Evolutionary conservation across 2,888 invertebrate genomes (phyloP), one percentile per base, ranked within the genome.

Genomic region (Girardia tigrina): DNA sequence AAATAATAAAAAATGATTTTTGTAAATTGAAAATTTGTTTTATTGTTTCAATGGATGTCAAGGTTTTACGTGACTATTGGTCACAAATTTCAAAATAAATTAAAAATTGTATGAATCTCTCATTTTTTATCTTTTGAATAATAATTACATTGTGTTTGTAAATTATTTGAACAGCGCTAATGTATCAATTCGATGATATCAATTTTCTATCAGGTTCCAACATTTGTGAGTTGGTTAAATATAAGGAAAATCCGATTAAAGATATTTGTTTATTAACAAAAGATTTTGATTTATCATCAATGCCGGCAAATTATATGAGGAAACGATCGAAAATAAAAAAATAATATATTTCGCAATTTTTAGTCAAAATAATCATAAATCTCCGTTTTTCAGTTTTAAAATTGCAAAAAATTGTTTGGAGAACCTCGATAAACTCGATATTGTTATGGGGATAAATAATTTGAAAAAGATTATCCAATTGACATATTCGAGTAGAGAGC

Each of bases 351-450:
- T 29, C 6, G 73, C 73, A 4, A 20, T 26, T 26, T 26, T 36
- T 26, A 36, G 36, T 29, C 28, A 73, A 23, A 73, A 27, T 26
- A 29, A 36, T 29, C 29, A 36, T 29, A 73, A 73, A 20, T 73
- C 73, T 20, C 73, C 73, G 23, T 73, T 73, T 36, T 28, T 71
- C 80, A 92, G 93, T 85, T 92, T 94, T 83, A 88, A 90, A 72
- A 91, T 94, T 90, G 94, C 92, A 0, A 90, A 92, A 82, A 90
- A 91, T 89, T 93, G 91, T 83, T 90, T 91, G 0, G 93, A 94
- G 81, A 90, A 90, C 81, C 90, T 93, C 0, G 92, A 91, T 0
- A 90, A 91, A 81, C 92, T 94, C 0, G 94, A 94, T 83, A 92
- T 94, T 42, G 26, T 73, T 73, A 73, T 23, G 4, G 73, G 42